Conservation (phyloP, 1,140 invertebrate species). For the Sycophila sp. region DNA sequence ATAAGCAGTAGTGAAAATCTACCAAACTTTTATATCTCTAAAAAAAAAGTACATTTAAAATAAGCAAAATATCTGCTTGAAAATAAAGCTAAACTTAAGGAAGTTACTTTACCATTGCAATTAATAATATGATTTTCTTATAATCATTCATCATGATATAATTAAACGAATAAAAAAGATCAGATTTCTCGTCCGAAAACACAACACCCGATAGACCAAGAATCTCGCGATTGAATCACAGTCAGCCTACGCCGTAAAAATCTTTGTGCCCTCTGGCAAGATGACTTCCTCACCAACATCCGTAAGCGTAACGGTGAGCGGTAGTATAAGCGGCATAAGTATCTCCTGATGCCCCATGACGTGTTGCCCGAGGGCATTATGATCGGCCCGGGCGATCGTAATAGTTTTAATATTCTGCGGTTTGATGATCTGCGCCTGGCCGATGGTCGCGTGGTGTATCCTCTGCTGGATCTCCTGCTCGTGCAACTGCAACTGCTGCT, state of each 20-base stretch:
- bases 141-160: too few species aligned
- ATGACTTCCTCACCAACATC: conserved; percentile 64
- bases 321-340: conserved; percentile 62
- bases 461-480: not conserved
- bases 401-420: conserved; percentile 62
- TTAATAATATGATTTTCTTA: too few species aligned
- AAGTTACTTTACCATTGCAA: too few species aligned
- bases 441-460: conserved; percentile 19
- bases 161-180: too few species aligned
- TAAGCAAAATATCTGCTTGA: not conserved
- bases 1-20: too few species aligned
- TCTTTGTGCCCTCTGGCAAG: conserved; percentile 62
- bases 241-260: conserved; percentile 61
- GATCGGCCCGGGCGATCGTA: conserved; percentile 55
- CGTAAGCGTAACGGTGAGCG: conserved; percentile 59
- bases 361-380: conserved; percentile 50
- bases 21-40: too few species aligned
- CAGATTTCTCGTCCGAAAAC: too few species aligned
- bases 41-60: not conserved
- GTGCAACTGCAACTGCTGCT: conserved; percentile 30
- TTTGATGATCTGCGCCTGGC: conserved; percentile 44
- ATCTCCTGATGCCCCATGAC: conserved; percentile 63
- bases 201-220: too few species aligned
- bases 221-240: too few species aligned
- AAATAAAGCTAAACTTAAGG: not conserved